Conservation (phyloP, 2,888 invertebrate genomes). For the Colletes collaris region DNA sequence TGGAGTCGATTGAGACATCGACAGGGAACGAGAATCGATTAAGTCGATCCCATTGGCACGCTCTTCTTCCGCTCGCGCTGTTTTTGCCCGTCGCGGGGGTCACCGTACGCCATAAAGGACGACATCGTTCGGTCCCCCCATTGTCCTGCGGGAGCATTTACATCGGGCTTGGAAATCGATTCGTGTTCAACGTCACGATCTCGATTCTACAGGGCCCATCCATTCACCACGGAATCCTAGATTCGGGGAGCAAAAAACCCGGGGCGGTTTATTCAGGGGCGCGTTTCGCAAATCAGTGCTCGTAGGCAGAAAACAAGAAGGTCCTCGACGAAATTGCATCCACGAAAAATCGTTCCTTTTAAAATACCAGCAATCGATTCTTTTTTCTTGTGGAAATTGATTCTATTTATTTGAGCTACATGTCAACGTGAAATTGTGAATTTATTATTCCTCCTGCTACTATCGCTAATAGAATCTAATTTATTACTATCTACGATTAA, state of each 20-base stretch:
- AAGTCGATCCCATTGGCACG: constrained; percentile 61
- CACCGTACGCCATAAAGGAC: constrained; percentile 56
- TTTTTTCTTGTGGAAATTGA: neutral
- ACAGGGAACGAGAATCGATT: constrained; percentile 46
- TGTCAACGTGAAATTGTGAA: too few relatives aligned
- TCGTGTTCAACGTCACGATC: constrained; percentile 64
- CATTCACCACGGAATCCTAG: neutral
- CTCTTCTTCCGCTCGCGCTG: constrained; percentile 44
- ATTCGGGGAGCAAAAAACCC: neutral
- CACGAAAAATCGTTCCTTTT: too few relatives aligned
- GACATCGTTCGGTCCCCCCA: constrained; percentile 52
- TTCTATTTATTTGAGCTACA: neutral
- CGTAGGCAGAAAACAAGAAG: too few relatives aligned
- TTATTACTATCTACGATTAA: too few relatives aligned
- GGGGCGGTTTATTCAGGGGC: neutral
- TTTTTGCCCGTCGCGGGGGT: constrained; percentile 61
- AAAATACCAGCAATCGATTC: too few relatives aligned
- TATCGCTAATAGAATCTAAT: too few relatives aligned
- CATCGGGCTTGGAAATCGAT: constrained; percentile 65
- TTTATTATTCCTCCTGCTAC: too few relatives aligned
- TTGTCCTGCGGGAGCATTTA: constrained; percentile 66
- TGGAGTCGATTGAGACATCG: constrained; percentile 54
- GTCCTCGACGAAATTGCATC: too few relatives aligned
- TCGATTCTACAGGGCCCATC: constrained; percentile 36
- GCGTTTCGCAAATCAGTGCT: neutral